Evolutionary conservation across 2,888 invertebrate genomes (phyloP).

Genomic region (Xestoiulus laeticollis): DNA sequence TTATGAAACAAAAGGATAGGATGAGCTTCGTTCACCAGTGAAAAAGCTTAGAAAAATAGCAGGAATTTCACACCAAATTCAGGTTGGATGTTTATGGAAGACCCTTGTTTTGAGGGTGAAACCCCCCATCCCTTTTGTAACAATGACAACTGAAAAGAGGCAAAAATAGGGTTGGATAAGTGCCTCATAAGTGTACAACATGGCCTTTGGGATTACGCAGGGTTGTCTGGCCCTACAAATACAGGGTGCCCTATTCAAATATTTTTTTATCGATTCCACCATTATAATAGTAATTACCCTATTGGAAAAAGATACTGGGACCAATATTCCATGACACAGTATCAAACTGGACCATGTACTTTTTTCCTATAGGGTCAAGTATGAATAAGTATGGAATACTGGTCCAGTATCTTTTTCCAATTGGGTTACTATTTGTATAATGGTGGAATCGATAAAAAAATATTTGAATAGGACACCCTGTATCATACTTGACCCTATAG

Average conservation of each 20-base stretch:
- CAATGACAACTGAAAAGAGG: conserved; percentile 8
- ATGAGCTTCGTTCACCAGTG: background rate
- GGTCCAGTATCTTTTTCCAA: too few species aligned
- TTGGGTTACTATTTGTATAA: too few species aligned
- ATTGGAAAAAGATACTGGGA: too few species aligned
- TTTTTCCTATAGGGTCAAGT: too few species aligned
- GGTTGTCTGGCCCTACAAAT: background rate
- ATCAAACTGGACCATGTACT: too few species aligned
- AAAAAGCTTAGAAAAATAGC: background rate
- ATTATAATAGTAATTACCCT: too few species aligned
- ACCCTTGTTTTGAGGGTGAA: background rate
- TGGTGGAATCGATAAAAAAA: too few species aligned
- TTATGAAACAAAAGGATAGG: background rate
- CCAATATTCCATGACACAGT: too few species aligned
- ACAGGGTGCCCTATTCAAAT: background rate
- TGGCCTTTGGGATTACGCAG: background rate
- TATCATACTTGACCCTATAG: too few species aligned
- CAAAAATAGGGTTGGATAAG: background rate
- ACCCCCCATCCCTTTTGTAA: conserved; percentile 10
- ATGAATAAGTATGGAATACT: too few species aligned
- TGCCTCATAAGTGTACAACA: conserved; percentile 14
- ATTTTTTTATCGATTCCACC: too few species aligned
- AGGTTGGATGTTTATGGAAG: background rate
- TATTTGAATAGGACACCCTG: background rate
- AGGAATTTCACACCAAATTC: background rate